Conservation (phyloP, 1,140 invertebrate species). For the Wiebesia pumilae region DNA sequence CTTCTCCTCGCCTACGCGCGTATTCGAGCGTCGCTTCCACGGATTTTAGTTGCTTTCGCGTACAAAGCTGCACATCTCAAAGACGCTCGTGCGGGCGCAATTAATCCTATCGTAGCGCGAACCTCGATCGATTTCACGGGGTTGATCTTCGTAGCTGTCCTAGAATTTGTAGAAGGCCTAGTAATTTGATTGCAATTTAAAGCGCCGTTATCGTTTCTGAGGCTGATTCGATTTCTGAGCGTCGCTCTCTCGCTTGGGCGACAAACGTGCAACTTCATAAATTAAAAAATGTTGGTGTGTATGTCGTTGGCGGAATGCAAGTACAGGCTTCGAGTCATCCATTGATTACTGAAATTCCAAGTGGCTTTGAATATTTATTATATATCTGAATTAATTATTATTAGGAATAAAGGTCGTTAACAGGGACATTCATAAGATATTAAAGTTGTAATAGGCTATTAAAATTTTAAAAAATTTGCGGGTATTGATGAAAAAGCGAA, state of each 20-base stretch:
- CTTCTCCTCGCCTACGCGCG: slow-evolving; percentile 34
- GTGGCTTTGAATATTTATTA: background rate
- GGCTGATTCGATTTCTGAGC: background rate
- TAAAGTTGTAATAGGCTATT: background rate
- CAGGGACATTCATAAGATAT: background rate
- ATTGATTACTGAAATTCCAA: background rate
- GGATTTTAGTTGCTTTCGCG: background rate
- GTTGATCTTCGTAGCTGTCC: background rate
- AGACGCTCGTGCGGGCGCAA: background rate
- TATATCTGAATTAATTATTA: background rate
- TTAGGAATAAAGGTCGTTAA: background rate
- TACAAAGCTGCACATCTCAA: background rate
- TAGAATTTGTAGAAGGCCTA: background rate
- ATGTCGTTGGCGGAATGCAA: background rate
- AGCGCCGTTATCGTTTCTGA: background rate
- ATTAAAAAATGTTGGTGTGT: background rate
- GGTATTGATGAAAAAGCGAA: background rate
- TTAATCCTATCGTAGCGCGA: background rate
- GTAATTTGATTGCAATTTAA: background rate
- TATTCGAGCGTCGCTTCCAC: background rate
- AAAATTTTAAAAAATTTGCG: background rate
- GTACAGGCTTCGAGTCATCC: background rate
- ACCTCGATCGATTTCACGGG: background rate
- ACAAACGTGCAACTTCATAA: background rate
- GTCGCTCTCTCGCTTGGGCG: background rate